Evolutionary conservation across 2,113 vertebrate genomes (phyloP).

Genomic region (Sorex araneus): DNA sequence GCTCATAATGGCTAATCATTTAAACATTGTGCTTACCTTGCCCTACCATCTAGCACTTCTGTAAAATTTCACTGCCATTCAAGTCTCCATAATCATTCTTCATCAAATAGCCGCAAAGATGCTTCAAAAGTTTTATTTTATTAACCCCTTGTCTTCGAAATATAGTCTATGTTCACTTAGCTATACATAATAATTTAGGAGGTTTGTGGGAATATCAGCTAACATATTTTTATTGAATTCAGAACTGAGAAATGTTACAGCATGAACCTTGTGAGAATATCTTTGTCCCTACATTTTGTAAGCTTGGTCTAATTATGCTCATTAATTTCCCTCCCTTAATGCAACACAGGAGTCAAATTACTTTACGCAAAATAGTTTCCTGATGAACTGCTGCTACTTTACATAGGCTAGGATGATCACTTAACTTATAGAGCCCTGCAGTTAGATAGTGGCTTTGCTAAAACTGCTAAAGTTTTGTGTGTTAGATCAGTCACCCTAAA

Average conservation of each 20-base stretch:
- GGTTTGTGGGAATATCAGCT: constrained; percentile 20
- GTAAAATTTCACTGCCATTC: constrained; percentile 66
- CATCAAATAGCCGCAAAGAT: constrained; percentile 56
- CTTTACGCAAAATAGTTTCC: not conserved
- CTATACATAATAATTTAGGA: constrained; percentile 55
- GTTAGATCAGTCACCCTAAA: not conserved
- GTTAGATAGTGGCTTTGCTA: not conserved
- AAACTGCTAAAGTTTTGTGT: not conserved
- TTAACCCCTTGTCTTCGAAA: constrained; percentile 70
- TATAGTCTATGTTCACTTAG: constrained; percentile 47
- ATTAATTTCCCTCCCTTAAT: not conserved
- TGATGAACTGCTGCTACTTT: not conserved
- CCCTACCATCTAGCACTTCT: constrained; percentile 41
- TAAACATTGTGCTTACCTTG: constrained; percentile 73
- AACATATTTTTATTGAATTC: constrained; percentile 54
- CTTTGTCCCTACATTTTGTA: constrained; percentile 22
- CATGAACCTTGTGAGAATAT: not conserved
- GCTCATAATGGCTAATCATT: constrained; percentile 71
- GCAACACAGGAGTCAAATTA: not conserved
- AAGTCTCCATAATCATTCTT: constrained; percentile 61
- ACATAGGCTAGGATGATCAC: not conserved
- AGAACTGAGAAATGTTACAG: not conserved
- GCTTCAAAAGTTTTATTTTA: constrained; percentile 43
- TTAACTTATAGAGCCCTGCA: not conserved
- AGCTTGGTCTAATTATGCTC: constrained; percentile 7